Percentiles rank a stretch among this genome's conserved stretches.
These are phyloP conservation scores for Brienomyrus brachyistius DNA, from an alignment of 2,113 vertebrate genomes.

Conservation along the genomic window DNA sequence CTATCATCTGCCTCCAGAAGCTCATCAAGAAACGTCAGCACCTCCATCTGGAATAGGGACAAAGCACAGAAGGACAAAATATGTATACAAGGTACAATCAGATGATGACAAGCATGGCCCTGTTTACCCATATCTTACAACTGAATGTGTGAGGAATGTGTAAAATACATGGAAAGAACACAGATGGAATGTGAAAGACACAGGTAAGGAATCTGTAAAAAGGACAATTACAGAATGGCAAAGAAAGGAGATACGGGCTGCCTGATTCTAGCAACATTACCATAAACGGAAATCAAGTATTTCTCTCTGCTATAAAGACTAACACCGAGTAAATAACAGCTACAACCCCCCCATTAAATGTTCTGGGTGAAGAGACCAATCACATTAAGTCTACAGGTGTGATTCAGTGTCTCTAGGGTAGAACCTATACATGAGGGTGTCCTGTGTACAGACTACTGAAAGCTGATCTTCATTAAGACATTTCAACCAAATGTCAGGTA, in stretches of 20 bases:
- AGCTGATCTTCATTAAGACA: neutral
- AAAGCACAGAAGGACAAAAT: neutral
- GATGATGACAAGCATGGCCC: neutral
- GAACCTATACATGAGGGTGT: neutral
- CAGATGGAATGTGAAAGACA: neutral
- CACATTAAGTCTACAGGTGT: neutral
- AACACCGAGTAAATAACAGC: neutral
- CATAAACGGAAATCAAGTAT: too few relatives aligned
- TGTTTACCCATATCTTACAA: neutral
- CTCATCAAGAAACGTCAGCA: slow-evolving; percentile 18
- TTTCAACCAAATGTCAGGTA: neutral
- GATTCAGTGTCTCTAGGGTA: neutral
- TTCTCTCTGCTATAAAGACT: neutral
- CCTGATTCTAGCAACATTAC: neutral
- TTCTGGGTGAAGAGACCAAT: neutral
- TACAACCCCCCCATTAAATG: neutral
- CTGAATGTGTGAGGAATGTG: neutral
- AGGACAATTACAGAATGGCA: neutral
- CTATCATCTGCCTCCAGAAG: slow-evolving; percentile 19
- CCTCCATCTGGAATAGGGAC: slow-evolving; percentile 16
- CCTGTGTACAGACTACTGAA: neutral
- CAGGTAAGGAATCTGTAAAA: neutral
- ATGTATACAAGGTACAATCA: neutral
- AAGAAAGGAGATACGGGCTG: neutral
- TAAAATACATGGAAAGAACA: neutral